phyloP scores from a whole-genome alignment of 2,888 invertebrate species.

The Eubasilissa splendida region DNA sequence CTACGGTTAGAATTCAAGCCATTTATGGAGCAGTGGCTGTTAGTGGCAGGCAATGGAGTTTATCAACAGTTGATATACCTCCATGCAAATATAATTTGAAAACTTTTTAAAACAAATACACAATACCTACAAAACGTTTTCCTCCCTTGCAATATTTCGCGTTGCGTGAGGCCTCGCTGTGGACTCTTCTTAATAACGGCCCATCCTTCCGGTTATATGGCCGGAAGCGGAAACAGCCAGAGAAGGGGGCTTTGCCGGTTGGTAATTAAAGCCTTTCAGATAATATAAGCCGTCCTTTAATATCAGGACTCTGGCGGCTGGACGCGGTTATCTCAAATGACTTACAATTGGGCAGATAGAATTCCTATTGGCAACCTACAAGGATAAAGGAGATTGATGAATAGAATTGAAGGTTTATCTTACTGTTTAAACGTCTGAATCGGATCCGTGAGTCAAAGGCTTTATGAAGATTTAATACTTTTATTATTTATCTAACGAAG shows the following conservation, averaged over 20 bases:
- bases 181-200: slow-evolving; percentile 50
- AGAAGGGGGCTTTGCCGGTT: slow-evolving; percentile 38
- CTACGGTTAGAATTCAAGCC: no score
- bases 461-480: no score
- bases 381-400: no score
- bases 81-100: no score
- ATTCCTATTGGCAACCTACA: not conserved
- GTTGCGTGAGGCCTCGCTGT: slow-evolving; percentile 18
- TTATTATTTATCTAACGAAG: no score
- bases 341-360: not conserved
- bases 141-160: not conserved
- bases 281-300: slow-evolving; percentile 36
- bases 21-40: no score
- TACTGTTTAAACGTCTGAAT: no score
- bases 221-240: slow-evolving; percentile 48
- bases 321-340: not conserved
- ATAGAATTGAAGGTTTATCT: no score
- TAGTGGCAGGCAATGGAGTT: no score
- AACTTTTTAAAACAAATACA: no score
- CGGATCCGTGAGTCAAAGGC: no score
- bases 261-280: slow-evolving; percentile 47
- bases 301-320: slow-evolving; percentile 20
- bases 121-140: not conserved
- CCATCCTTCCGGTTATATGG: slow-evolving; percentile 47
- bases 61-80: no score